These are phyloP conservation scores for Helogale parvula DNA, from an alignment of 2,113 vertebrate species.

Conservation along the genomic window DNA sequence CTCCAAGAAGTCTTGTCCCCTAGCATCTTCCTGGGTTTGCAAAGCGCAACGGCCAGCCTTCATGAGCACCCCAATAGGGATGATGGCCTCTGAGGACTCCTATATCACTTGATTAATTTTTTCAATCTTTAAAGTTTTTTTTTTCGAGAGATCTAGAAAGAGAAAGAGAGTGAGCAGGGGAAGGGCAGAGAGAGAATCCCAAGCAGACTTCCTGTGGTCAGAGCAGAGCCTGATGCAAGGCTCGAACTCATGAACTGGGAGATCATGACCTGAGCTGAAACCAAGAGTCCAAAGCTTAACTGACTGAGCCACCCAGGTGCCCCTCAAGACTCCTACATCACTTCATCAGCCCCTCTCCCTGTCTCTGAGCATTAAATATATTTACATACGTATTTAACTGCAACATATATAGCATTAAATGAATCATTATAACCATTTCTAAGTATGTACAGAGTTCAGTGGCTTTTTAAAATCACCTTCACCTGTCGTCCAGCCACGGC, in stretches of 20 bases:
- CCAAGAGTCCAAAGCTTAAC: too few relatives aligned
- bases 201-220: too few relatives aligned
- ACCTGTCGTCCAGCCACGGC: not conserved
- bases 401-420: not conserved
- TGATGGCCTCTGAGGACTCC: not conserved
- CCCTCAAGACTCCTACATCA: not conserved
- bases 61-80: rapidly evolving
- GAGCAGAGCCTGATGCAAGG: too few relatives aligned
- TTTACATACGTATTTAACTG: not conserved
- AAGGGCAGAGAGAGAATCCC: too few relatives aligned
- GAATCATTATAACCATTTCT: not conserved
- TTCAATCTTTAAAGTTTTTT: too few relatives aligned
- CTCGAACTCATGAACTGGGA: too few relatives aligned
- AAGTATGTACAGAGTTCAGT: not conserved
- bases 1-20: not conserved
- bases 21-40: not conserved
- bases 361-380: not conserved
- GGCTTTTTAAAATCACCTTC: not conserved
- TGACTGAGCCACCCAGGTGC: too few relatives aligned
- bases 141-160: too few relatives aligned
- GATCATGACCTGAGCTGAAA: too few relatives aligned
- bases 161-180: too few relatives aligned
- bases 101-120: not conserved
- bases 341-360: not conserved
- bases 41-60: not conserved